Base-by-base conservation (phyloP, 2,113 vertebrate genomes). In the Rhombomys opimus region DNA sequence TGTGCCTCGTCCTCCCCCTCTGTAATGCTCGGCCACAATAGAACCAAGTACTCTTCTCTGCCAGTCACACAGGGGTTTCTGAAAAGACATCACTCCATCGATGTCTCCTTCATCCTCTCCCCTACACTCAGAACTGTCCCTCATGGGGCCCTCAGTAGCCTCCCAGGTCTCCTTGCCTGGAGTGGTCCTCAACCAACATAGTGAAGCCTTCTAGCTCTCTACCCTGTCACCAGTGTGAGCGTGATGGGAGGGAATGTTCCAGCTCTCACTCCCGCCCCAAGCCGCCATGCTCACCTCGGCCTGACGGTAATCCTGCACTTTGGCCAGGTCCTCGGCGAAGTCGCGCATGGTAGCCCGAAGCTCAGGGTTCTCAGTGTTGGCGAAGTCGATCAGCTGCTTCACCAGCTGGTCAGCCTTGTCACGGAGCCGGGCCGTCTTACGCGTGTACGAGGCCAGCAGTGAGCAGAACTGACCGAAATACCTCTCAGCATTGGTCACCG, bases 241-340 rank as follows among this genome's bases (percentile, higher is more conserved):
- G 11, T 0, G 6, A 65, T 22, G n/a, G 46, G 25, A 8, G 20
- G 68, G 86, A 57, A 27, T 54, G 75, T 18, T 7, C 75, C 68
- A 3, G 1, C 41, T 52, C 32, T 38, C 25, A 2, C 50, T 14
- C 41, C 35, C 0, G n/a, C 3, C 46, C 82, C 0, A 0, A 13
- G 52, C 6, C 0, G 0, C 32, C 70, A 38, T 1, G 9, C 95
- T 92, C 94, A 99, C 99, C 99, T 99, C 96, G 0, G 99, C 99
- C 96, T 99, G 99, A 72, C 99, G 98, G 96, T 99, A 99, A 86
- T 99, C 98, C 98, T 99, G 99, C 38, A 99, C 98, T 85, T 99
- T 98, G 96, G 99, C 98, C 81, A 99, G 90, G 95, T 99, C 99
- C 94, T 99, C 97, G 0, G 98, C 98, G 17, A 99, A 97, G 97